Evolutionary conservation across 2,113 vertebrate genomes (phyloP).

Genomic region (Brachionichthys hirsutus): DNA sequence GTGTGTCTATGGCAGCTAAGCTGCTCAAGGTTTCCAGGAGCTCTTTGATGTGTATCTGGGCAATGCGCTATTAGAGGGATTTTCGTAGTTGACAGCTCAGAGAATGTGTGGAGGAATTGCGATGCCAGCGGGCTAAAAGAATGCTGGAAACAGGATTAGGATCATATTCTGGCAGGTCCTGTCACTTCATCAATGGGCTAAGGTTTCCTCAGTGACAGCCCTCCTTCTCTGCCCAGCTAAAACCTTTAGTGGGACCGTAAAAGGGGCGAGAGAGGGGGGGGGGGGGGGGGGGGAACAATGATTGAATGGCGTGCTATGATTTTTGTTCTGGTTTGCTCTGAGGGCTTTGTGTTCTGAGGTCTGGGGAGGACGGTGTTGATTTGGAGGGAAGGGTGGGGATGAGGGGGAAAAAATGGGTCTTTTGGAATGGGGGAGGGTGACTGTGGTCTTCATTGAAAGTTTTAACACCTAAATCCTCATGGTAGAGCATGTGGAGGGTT

Average conservation of each 20-base stretch:
- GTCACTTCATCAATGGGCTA: constrained; percentile 90
- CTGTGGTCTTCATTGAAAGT: constrained; percentile 44
- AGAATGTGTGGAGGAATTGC: constrained; percentile 88
- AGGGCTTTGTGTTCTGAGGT: constrained; percentile 75
- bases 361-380: constrained; percentile 62
- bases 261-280: constrained; percentile 68
- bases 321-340: constrained; percentile 69
- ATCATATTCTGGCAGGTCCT: constrained; percentile 93
- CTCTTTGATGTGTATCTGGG: constrained; percentile 92
- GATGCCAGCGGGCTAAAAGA: constrained; percentile 84
- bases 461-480: constrained; percentile 61
- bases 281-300: constrained; percentile 66
- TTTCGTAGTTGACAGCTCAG: constrained; percentile 86
- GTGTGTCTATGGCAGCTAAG: constrained; percentile 75
- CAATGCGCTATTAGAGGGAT: constrained; percentile 87
- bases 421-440: neutral
- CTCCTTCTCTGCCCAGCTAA: constrained; percentile 79
- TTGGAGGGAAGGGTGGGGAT: constrained; percentile 59
- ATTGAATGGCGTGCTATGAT: constrained; percentile 78
- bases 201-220: constrained; percentile 87
- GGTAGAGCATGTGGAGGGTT: constrained; percentile 53
- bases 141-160: constrained; percentile 94
- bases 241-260: constrained; percentile 82
- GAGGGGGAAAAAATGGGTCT: constrained; percentile 33
- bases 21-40: constrained; percentile 85